phyloP scores from a whole-genome alignment of 2,797 vertebrate genomes.

The Sebastes matsubarae region DNA sequence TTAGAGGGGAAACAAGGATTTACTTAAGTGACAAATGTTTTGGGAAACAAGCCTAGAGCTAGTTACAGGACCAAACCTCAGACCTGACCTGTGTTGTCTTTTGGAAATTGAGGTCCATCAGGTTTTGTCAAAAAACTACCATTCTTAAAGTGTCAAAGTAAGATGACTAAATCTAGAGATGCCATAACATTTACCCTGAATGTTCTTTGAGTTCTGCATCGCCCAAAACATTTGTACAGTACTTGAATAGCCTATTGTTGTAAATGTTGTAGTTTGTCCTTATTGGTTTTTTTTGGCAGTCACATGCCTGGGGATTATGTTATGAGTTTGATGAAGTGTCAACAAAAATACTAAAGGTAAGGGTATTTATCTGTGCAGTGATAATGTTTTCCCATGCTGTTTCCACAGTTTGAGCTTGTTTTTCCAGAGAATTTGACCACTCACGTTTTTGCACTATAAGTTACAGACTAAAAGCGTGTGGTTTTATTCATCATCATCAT shows the following conservation, averaged over 20 bases:
- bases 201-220: constrained; percentile 23
- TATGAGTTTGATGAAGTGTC: constrained; percentile 1
- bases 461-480: constrained; percentile 41
- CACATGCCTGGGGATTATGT: background rate
- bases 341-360: background rate
- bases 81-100: background rate
- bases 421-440: constrained; percentile 4
- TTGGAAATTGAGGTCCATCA: constrained; percentile 9
- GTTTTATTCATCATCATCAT: constrained; percentile 27
- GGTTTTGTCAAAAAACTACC: constrained; percentile 11
- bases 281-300: background rate
- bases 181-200: constrained; percentile 58
- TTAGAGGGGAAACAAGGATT: constrained; percentile 30
- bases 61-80: constrained; percentile 33
- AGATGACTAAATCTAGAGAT: constrained; percentile 45
- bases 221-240: constrained; percentile 34
- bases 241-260: constrained; percentile 34
- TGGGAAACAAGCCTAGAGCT: constrained; percentile 22
- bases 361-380: constrained; percentile 9
- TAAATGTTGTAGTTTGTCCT: constrained; percentile 16
- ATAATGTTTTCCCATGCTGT: constrained; percentile 8
- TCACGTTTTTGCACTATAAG: background rate
- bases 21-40: constrained; percentile 48
- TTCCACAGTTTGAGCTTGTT: background rate
- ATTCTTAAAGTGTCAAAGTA: constrained; percentile 57